Evolutionary conservation across 2,797 vertebrate species (phyloP), one percentile per base, ranked within the genome.

Genomic region (Atherinosoma microstoma): DNA sequence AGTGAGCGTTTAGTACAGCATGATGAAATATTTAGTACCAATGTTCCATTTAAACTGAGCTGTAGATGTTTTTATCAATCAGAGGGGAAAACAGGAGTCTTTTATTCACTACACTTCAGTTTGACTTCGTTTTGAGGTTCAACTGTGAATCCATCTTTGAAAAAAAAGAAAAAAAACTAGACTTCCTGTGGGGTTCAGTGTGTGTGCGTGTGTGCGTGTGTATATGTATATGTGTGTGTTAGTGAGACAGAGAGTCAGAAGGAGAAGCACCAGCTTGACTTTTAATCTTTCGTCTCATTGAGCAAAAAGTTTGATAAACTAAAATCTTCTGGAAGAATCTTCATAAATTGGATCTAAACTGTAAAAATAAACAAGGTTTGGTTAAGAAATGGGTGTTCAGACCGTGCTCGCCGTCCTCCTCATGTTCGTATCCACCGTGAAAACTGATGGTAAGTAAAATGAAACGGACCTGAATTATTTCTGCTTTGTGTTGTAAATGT

Each of bases 101-200:
- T 32, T 79, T 18, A 34, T 3, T 4, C 20, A 0, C 3, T 0
- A 2, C 7, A 27, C 8, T 29, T 61, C 3, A 53, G 58, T n/a
- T 73, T 57, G 22, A 58, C 79, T 74, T 73, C 63, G 60, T 67
- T 62, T 80, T 75, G 75, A 81, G 78, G 79, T 84, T 84, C 49
- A 83, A 87, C 73, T 0, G 40, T 80, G 74, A 83, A 66, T 62
- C 73, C 72, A 64, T 67, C 20, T 79, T 51, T 13, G 73, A 60
- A 71, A 72, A 75, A 78, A 73, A 71, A 77, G 59, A 15, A 71
- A 58, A 71, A 72, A 73, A 78, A 73, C 74, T 73, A 64, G n/a
- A 58, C 70, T 89, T 91, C 84, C 83, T 86, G 89, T 87, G 64
- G 20, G 72, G 58, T 66, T 22, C 35, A 66, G 38, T 11, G 16